Evolutionary conservation across 2,113 vertebrate genomes (phyloP).

Genomic region (Perca flavescens): DNA sequence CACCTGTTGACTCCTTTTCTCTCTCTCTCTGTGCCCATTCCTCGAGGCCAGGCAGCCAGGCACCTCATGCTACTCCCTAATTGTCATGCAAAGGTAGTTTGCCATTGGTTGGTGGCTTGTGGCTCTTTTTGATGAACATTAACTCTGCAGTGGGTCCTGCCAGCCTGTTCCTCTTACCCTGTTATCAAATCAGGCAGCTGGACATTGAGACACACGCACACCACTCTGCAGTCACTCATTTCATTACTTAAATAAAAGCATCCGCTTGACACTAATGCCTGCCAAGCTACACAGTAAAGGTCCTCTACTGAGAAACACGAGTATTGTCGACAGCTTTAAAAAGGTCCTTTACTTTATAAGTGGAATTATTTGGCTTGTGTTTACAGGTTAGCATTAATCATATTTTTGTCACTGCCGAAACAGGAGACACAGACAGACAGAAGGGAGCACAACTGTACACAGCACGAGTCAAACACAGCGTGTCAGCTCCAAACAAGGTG

Average conservation of each 20-base stretch:
- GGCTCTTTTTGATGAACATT: slow-evolving; percentile 52
- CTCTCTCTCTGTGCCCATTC: slow-evolving; percentile 17
- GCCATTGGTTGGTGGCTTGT: slow-evolving; percentile 43
- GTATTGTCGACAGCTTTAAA: neutral
- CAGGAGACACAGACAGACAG: slow-evolving; percentile 1
- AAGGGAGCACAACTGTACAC: slow-evolving; percentile 17
- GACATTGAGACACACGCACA: slow-evolving; percentile 5
- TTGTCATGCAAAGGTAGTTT: slow-evolving; percentile 75
- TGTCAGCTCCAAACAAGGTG: slow-evolving; percentile 48
- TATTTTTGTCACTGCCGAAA: neutral
- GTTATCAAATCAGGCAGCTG: slow-evolving; percentile 59
- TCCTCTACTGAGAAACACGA: neutral
- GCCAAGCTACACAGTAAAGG: neutral
- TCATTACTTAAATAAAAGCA: slow-evolving; percentile 40
- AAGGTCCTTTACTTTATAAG: neutral
- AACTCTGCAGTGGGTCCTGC: slow-evolving; percentile 41
- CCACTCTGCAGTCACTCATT: slow-evolving; percentile 23
- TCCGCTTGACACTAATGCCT: neutral
- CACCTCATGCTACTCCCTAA: slow-evolving; percentile 50
- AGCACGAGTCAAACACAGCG: slow-evolving; percentile 22
- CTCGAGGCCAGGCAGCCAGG: slow-evolving; percentile 54
- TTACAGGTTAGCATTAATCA: slow-evolving; percentile 28
- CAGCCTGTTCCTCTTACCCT: slow-evolving; percentile 12
- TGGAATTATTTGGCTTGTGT: slow-evolving; percentile 7
- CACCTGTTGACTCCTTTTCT: neutral